Evolutionary conservation across 2,113 vertebrate genomes (phyloP), one percentile per base, ranked within the genome.

Genomic region (Phyllostomus hastatus): DNA sequence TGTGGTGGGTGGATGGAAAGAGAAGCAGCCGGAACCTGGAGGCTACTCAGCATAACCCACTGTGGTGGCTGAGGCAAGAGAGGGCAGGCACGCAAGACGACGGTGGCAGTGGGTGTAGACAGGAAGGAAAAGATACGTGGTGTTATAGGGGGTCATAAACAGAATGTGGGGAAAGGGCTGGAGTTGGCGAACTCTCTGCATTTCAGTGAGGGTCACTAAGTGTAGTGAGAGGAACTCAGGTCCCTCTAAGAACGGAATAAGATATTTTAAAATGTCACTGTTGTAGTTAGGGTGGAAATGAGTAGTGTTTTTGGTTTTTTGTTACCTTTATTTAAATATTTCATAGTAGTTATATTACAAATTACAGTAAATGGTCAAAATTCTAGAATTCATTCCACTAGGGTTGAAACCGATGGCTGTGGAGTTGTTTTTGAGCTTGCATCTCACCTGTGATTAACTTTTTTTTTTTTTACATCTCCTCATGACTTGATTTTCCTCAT

Each of bases 311-410:
- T 73, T 91, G 92, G 93, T 98, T 98, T 99, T 99, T 99, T 99
- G 98, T 99, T 98, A 99, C 98, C 98, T 99, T 99, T 99, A 99
- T 99, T 99, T 99, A 99, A 99, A 99, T 99, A 99, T 99, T 99
- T 99, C 99, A 99, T 99, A 99, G 99, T 99, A 99, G 99, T 99
- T 99, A 99, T 99, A 99, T 99, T 99, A 99, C 98, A 99, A 99
- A 99, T 99, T 99, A 99, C 99, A 99, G 99, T 99, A 99, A 98
- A 99, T 99, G 98, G 99, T 99, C 98, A 98, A 98, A 94, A 99
- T 99, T 99, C 98, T 99, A 99, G 97, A 98, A 98, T 98, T 97
- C 98, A 98, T 10, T 76, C 57, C 57, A 59, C 16, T 10, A 33
- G 46, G 16, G 16, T 33, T 76, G 46, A 50, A 48, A 50, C 16